Evolutionary conservation across 1,140 invertebrate genomes (phyloP).

Genomic region (Penaeus japonicus): DNA sequence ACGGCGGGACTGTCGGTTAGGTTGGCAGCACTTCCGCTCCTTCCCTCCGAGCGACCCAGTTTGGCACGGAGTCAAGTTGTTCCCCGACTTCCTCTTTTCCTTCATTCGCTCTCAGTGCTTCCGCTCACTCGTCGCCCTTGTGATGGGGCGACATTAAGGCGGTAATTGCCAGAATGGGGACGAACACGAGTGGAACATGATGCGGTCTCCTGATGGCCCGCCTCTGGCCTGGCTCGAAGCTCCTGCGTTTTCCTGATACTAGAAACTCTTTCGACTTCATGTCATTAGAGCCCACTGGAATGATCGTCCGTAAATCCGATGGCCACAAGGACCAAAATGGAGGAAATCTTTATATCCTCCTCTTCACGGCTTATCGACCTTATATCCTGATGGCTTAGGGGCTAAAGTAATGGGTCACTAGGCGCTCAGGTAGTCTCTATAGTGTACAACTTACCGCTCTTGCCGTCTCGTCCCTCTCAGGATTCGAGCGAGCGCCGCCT

Average conservation of each 20-base stretch:
- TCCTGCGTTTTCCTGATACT: not conserved
- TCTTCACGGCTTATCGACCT: conserved; percentile 12
- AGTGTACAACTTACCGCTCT: not conserved
- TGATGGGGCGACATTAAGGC: conserved; percentile 13
- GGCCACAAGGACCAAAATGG: conserved; percentile 9
- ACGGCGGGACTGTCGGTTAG: no score
- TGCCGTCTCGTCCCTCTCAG: not conserved
- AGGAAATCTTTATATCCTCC: conserved; percentile 13
- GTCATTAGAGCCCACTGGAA: not conserved
- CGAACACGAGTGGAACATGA: conserved; percentile 15
- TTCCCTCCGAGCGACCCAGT: not conserved
- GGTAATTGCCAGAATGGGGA: conserved; percentile 10
- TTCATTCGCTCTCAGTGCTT: conserved; percentile 13
- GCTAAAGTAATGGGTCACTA: conserved; percentile 7
- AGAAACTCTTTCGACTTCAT: conserved; percentile 1
- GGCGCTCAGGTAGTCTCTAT: not conserved
- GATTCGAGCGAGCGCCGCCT: not conserved
- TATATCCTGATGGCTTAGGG: conserved; percentile 3
- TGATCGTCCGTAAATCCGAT: conserved; percentile 6
- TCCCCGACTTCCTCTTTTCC: conserved; percentile 4
- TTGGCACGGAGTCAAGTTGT: conserved; percentile 11
- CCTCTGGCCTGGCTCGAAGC: not conserved
- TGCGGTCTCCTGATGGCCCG: conserved; percentile 4
- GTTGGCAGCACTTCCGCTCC: not conserved
- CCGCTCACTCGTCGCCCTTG: conserved; percentile 8